These are phyloP conservation scores for Calephelis perditalis DNA, from an alignment of 2,888 invertebrate genomes.

Conservation along the genomic window DNA sequence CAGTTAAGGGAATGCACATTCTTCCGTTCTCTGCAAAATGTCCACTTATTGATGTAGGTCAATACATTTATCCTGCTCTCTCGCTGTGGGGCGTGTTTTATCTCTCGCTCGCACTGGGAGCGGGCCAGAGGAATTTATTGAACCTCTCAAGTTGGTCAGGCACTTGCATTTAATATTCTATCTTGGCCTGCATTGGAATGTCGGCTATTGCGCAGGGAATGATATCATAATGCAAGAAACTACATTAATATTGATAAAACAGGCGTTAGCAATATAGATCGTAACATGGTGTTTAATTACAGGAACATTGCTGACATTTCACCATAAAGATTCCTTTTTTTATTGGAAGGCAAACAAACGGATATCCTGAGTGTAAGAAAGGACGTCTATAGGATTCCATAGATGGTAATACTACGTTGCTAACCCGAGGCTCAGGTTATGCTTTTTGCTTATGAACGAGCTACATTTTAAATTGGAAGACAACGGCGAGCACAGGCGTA, in stretches of 20 bases:
- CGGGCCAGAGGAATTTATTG: conserved; percentile 48
- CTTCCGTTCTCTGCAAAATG: conserved; percentile 51
- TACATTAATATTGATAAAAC: conserved; percentile 16
- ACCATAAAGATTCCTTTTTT: too few species aligned
- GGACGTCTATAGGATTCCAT: too few species aligned
- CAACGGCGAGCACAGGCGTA: too few species aligned
- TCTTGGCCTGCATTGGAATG: conserved; percentile 26
- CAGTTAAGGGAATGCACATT: conserved; percentile 40
- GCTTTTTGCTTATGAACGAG: too few species aligned
- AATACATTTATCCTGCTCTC: conserved; percentile 27
- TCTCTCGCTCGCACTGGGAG: conserved; percentile 32
- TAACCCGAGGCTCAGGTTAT: too few species aligned
- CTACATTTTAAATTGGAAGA: too few species aligned
- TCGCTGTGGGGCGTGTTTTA: conserved; percentile 20
- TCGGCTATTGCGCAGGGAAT: conserved; percentile 25
- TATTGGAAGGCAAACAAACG: too few species aligned
- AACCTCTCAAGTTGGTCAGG: conserved; percentile 34
- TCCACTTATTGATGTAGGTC: conserved; percentile 72
- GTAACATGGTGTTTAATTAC: conserved; percentile 1
- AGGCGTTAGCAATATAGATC: background rate
- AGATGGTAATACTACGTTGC: too few species aligned
- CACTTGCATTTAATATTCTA: conserved; percentile 26
- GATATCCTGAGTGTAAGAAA: too few species aligned
- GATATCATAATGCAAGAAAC: conserved; percentile 18
- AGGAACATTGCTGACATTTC: too few species aligned